A percentile compares a stretch with the other conserved stretches of the same genome.
phyloP scores from a whole-genome alignment of 2,113 vertebrate genomes.

The Neogale vison region DNA sequence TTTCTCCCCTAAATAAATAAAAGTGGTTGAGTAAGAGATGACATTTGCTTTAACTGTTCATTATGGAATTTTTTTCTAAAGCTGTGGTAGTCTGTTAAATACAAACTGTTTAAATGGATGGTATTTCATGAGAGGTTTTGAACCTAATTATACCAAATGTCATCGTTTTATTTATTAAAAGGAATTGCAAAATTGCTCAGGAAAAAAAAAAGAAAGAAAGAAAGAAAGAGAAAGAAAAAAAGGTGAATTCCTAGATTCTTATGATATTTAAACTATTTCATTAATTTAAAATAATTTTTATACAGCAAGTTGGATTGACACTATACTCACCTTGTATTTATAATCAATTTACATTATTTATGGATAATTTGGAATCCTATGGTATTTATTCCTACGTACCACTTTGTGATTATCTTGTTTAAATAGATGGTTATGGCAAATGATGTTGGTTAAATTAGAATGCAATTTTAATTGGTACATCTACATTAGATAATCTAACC shows the following conservation, averaged over 20 bases:
- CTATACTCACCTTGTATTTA: background rate
- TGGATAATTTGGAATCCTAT: background rate
- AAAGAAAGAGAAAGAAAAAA: background rate
- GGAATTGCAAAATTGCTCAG: constrained; percentile 66
- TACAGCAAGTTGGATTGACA: background rate
- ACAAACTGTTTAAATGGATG: constrained; percentile 78
- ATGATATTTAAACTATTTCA: constrained; percentile 69
- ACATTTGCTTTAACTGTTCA: constrained; percentile 82
- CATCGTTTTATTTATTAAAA: constrained; percentile 82
- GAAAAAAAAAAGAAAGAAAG: constrained; percentile 50
- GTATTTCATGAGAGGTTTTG: constrained; percentile 80
- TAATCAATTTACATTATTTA: constrained; percentile 12
- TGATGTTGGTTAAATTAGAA: constrained; percentile 21
- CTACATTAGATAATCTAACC: background rate
- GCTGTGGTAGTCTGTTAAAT: constrained; percentile 77
- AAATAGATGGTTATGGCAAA: background rate
- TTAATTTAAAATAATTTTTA: constrained; percentile 70
- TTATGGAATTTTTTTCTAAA: constrained; percentile 69
- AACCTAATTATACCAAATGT: constrained; percentile 84
- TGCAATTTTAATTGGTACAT: background rate
- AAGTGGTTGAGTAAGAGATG: constrained; percentile 75
- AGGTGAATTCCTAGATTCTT: constrained; percentile 57
- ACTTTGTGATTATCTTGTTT: constrained; percentile 37
- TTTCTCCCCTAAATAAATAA: constrained; percentile 83
- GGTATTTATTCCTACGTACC: background rate